These are phyloP conservation scores for Loriculus beryllinus DNA, from an alignment of 2,797 vertebrate genomes.

Conservation along the genomic window DNA sequence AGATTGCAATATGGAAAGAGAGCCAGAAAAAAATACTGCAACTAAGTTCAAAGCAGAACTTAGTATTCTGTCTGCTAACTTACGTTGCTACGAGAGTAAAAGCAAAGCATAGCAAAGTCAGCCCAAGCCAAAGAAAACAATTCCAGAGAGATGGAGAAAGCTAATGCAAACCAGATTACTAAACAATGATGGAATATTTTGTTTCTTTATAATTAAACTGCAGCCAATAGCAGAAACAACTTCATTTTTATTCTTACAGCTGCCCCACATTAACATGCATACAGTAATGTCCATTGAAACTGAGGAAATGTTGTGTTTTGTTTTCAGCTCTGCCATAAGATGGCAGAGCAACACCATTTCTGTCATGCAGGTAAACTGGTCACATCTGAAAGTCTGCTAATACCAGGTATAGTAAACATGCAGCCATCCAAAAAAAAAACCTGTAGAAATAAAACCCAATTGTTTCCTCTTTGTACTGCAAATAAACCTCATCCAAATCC, in stretches of 20 bases:
- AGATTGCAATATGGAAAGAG: background rate
- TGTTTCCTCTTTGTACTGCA: background rate
- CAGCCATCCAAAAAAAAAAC: background rate
- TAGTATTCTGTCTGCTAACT: background rate
- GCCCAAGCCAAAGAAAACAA: background rate
- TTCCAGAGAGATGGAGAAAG: background rate
- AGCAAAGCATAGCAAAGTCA: background rate
- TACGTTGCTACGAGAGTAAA: background rate
- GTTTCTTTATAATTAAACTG: background rate
- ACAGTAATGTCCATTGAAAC: rapidly evolving
- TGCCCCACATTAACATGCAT: background rate
- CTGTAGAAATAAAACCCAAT: background rate
- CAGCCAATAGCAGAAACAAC: background rate
- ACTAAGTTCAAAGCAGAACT: background rate
- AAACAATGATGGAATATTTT: background rate
- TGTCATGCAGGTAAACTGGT: rapidly evolving
- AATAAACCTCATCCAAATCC: background rate
- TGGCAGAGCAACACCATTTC: slow-evolving; percentile 31
- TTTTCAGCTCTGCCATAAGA: slow-evolving; percentile 25
- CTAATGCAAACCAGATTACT: too few relatives aligned
- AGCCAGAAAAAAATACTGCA: background rate
- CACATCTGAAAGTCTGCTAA: rapidly evolving
- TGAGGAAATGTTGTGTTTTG: background rate
- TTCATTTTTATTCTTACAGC: background rate
- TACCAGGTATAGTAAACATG: rapidly evolving